Evolutionary conservation across 2,797 vertebrate species (phyloP), one percentile per base, ranked within the genome.

Genomic region (Cichlasoma orientale): DNA sequence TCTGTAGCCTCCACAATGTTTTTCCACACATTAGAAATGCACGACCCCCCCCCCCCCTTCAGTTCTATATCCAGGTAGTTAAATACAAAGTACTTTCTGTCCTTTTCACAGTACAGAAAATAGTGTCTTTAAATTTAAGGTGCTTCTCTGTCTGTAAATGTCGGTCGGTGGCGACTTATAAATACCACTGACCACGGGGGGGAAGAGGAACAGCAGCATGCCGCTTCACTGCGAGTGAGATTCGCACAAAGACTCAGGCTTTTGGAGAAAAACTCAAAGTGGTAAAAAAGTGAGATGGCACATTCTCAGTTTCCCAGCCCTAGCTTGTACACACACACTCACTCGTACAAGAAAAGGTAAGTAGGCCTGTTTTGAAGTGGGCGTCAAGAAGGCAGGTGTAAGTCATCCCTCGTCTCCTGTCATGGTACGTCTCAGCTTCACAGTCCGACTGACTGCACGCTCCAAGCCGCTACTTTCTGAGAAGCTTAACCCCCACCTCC

Each of bases 81-180:
- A 83, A 85, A 90, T 21, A 82, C 58, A 80, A 85, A 84, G 77
- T 59, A 52, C 76, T 77, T 58, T 77, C 75, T 80, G 79, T 82
- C 70, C 80, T 68, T 68, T 78, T 88, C 66, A 71, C 74, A 53
- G 41, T 33, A 82, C 54, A 78, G 79, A 82, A 77, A 85, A 82
- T 63, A 59, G 75, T 79, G 78, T 85, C 86, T 90, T 88, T 88
- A 86, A 92, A 91, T 81, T 73, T 55, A 79, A 92, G 74, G 82
- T 63, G 74, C 80, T 73, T 78, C 85, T 75, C 82, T 72, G 91
- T 92, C 89, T 88, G 89, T 90, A 91, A 86, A 93, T 91, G 87
- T 92, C 89, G 82, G 38, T 23, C 27, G 21, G 57, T 25, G 77
- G 78, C 69, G 19, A 88, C 91, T 93, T 93, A 94, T 93, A 94